These are phyloP conservation scores for Pimephales promelas DNA, from an alignment of 2,113 vertebrate species.

Conservation along the genomic window DNA sequence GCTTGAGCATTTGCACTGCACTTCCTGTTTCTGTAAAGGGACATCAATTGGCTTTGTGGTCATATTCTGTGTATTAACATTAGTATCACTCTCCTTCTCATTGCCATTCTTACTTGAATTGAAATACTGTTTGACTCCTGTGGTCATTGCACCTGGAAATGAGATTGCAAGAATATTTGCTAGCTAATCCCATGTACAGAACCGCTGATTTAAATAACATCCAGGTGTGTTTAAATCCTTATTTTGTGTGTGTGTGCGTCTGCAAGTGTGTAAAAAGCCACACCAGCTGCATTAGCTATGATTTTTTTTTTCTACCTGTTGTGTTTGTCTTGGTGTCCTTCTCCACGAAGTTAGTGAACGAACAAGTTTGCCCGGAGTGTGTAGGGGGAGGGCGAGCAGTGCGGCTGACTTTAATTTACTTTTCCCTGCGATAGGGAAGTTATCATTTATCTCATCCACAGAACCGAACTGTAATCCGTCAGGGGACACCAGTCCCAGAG, in stretches of 20 bases:
- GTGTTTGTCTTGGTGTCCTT: slow-evolving; percentile 11
- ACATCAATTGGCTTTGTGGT: slow-evolving; percentile 25
- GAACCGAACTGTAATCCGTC: slow-evolving; percentile 42
- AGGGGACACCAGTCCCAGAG: slow-evolving; percentile 48
- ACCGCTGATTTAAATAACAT: slow-evolving; percentile 45
- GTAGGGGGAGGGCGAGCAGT: not conserved
- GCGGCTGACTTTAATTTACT: slow-evolving; percentile 38
- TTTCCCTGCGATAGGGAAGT: slow-evolving; percentile 17
- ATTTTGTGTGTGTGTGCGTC: not conserved
- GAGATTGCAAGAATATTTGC: slow-evolving; percentile 47
- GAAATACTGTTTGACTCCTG: slow-evolving; percentile 44
- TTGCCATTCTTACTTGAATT: slow-evolving; percentile 14
- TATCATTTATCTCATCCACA: slow-evolving; percentile 47
- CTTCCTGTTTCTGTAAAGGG: not conserved
- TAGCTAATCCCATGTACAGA: slow-evolving; percentile 37
- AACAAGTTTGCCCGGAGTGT: slow-evolving; percentile 21
- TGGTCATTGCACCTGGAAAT: slow-evolving; percentile 55
- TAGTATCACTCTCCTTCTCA: not conserved
- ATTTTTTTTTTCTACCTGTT: not conserved
- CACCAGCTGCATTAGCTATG: not conserved
- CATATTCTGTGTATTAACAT: slow-evolving; percentile 38
- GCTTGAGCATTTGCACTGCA: no score
- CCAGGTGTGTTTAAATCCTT: slow-evolving; percentile 37
- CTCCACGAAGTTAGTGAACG: slow-evolving; percentile 16
- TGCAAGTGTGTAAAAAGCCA: not conserved